These are phyloP conservation scores for Alviniconcha marisindica DNA, from an alignment of 1,140 invertebrate genomes.

Conservation along the genomic window DNA sequence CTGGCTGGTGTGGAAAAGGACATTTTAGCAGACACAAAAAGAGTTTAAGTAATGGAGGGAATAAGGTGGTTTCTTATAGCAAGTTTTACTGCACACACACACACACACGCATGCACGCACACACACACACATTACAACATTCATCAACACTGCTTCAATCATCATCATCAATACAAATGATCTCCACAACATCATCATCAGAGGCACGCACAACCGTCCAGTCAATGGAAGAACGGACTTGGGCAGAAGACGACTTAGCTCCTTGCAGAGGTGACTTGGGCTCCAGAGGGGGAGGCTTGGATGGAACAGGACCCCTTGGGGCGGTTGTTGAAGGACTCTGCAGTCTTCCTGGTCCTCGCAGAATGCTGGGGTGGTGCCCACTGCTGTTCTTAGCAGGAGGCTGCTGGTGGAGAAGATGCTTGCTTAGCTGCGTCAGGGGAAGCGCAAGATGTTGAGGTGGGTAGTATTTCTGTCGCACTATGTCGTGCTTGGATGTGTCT, in stretches of 20 bases:
- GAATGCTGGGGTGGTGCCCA: not conserved
- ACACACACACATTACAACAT: too few relatives aligned
- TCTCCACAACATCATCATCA: slow-evolving; percentile 34
- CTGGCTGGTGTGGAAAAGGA: too few relatives aligned
- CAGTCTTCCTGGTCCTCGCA: not conserved
- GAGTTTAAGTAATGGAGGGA: too few relatives aligned
- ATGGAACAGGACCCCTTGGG: not conserved
- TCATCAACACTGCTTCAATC: too few relatives aligned
- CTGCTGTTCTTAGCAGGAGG: not conserved
- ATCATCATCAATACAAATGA: slow-evolving; percentile 35
- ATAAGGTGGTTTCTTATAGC: too few relatives aligned
- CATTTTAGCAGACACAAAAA: too few relatives aligned
- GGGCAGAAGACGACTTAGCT: not conserved
- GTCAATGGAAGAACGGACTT: not conserved
- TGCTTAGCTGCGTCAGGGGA: not conserved
- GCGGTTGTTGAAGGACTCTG: not conserved
- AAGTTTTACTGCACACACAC: too few relatives aligned
- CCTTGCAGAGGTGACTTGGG: not conserved
- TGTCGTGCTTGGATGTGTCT: not conserved
- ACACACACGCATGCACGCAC: too few relatives aligned
- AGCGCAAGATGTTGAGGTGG: not conserved
- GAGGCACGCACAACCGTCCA: slow-evolving; percentile 18
- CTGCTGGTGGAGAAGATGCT: not conserved
- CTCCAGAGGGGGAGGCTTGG: not conserved
- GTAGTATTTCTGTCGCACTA: not conserved